Evolutionary conservation across 2,888 invertebrate genomes (phyloP).

Genomic region (Caenorhabditis doughertyi): DNA sequence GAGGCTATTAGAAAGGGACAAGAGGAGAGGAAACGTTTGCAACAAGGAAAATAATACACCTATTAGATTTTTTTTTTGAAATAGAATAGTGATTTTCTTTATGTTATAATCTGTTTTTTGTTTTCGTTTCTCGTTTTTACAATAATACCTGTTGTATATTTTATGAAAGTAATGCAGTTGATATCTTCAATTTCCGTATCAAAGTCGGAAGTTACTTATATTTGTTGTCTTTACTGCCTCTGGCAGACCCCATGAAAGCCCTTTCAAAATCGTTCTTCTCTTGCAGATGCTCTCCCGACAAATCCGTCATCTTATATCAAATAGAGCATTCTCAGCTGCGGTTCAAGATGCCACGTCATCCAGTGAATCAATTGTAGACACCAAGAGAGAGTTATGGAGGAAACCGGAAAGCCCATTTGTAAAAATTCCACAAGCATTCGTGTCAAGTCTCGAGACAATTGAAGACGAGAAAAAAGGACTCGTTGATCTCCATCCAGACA

Average conservation of each 20-base stretch:
- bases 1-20: slow-evolving; percentile 87
- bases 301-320: slow-evolving; percentile 31
- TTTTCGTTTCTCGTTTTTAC: background rate
- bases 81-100: slow-evolving; percentile 31
- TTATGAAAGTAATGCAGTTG: too few species aligned
- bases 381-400: slow-evolving; percentile 64
- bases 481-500: slow-evolving; percentile 90
- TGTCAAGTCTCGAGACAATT: slow-evolving; percentile 67
- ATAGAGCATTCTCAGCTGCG: slow-evolving; percentile 25
- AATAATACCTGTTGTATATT: too few species aligned
- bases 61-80: slow-evolving; percentile 12
- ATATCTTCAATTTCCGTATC: too few species aligned
- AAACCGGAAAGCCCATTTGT: slow-evolving; percentile 68
- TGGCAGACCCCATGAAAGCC: background rate
- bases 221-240: too few species aligned
- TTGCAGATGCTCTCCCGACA: slow-evolving; percentile 61
- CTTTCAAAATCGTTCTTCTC: background rate
- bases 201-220: too few species aligned
- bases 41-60: slow-evolving; percentile 34
- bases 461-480: slow-evolving; percentile 67
- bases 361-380: slow-evolving; percentile 7
- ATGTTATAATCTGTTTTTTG: slow-evolving; percentile 2
- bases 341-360: slow-evolving; percentile 42
- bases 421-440: slow-evolving; percentile 73
- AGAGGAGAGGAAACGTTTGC: slow-evolving; percentile 62